phyloP scores from a whole-genome alignment of 2,888 invertebrate genomes.

The Heteropelma amictum region DNA sequence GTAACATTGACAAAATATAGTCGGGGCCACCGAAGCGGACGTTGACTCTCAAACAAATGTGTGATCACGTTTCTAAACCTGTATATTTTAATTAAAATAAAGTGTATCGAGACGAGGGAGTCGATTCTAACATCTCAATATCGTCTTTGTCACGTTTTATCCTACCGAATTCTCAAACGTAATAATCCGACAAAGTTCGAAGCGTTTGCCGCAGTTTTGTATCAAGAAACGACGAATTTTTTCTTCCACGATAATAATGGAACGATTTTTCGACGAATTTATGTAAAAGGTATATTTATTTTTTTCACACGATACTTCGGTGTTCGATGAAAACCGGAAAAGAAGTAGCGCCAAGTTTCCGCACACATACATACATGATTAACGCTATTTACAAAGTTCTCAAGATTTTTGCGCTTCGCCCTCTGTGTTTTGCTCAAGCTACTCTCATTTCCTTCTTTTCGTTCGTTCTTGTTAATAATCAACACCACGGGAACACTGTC shows the following conservation, averaged over 20 bases:
- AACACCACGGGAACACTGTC: constrained; percentile 2
- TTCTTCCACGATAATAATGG: too few relatives aligned
- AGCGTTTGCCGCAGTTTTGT: neutral
- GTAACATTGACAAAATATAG: constrained; percentile 21
- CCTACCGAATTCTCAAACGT: neutral
- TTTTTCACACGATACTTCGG: constrained; percentile 16
- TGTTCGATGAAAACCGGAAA: neutral
- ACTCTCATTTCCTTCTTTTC: neutral
- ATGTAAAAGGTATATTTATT: constrained; percentile 50
- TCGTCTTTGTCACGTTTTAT: neutral
- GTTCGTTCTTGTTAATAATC: neutral
- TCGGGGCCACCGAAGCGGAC: constrained; percentile 43
- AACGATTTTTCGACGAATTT: constrained; percentile 1
- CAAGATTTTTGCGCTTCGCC: neutral
- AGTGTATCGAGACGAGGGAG: constrained; percentile 35
- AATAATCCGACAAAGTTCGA: too few relatives aligned
- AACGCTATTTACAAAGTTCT: constrained; percentile 40
- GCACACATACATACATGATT: constrained; percentile 20
- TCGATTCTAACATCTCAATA: neutral
- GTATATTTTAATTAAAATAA: constrained; percentile 75
- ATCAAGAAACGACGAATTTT: neutral
- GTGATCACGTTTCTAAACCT: constrained; percentile 73
- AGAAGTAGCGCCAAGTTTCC: neutral
- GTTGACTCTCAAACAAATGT: constrained; percentile 69
- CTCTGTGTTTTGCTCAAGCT: too few relatives aligned